Evolutionary conservation across 2,888 invertebrate genomes (phyloP).

Genomic region (Coleophora deauratella): DNA sequence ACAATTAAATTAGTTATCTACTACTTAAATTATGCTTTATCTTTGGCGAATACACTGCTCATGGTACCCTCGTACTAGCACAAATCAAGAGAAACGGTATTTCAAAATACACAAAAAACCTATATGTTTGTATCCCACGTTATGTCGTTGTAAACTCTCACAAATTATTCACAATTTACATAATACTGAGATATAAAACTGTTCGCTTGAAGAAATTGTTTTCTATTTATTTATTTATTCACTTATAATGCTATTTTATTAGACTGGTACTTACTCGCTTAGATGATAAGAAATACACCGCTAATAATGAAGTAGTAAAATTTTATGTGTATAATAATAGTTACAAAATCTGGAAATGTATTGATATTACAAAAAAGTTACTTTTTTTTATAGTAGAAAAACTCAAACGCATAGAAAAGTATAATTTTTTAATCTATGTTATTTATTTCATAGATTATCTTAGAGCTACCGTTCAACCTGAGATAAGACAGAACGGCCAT

Average conservation of each 20-base stretch:
- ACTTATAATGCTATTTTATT: background rate
- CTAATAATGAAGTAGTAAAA: slow-evolving; percentile 36
- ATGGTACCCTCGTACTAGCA: slow-evolving; percentile 42
- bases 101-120: slow-evolving; percentile 27
- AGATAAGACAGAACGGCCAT: no score
- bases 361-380: no score
- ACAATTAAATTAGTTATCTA: slow-evolving; percentile 2
- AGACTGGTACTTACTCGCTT: slow-evolving; percentile 53
- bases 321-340: background rate
- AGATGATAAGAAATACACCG: slow-evolving; percentile 34
- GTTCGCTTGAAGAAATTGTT: slow-evolving; percentile 28
- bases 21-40: slow-evolving; percentile 67
- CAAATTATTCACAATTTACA: slow-evolving; percentile 54
- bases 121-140: slow-evolving; percentile 21
- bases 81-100: slow-evolving; percentile 19
- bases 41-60: slow-evolving; percentile 72
- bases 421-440: no score
- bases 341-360: no score
- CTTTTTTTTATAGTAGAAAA: no score
- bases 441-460: no score
- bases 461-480: no score
- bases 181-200: slow-evolving; percentile 63
- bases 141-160: slow-evolving; percentile 68
- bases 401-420: no score
- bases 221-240: background rate